Evolutionary conservation across 2,888 invertebrate genomes (phyloP).

Genomic region (Troides oblongomaculatus): DNA sequence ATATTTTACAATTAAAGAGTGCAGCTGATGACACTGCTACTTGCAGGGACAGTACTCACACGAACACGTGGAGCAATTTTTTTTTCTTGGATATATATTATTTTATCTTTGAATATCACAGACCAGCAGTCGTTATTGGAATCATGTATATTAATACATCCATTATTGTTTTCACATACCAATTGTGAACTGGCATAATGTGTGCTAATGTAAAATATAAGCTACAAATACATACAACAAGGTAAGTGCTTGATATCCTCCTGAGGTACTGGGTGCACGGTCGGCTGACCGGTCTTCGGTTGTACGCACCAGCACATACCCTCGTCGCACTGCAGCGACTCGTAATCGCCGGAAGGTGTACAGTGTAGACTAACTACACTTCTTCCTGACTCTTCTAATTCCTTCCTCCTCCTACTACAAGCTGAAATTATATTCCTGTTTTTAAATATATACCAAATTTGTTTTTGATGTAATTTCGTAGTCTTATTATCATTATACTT

Average conservation of each 20-base stretch:
- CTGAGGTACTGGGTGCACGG: slow-evolving; percentile 77
- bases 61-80: too few species aligned
- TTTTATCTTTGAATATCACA: too few species aligned
- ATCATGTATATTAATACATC: too few species aligned
- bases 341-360: slow-evolving; percentile 82
- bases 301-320: slow-evolving; percentile 86
- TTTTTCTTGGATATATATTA: too few species aligned
- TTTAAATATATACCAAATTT: neutral
- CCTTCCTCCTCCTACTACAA: slow-evolving; percentile 81
- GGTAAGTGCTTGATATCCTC: slow-evolving; percentile 80
- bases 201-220: neutral
- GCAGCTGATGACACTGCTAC: too few species aligned
- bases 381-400: slow-evolving; percentile 69
- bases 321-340: slow-evolving; percentile 83
- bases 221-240: slow-evolving; percentile 79
- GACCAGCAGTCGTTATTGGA: too few species aligned
- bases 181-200: too few species aligned
- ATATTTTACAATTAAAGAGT: too few species aligned
- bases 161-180: too few species aligned
- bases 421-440: slow-evolving; percentile 53
- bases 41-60: too few species aligned
- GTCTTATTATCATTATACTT: neutral
- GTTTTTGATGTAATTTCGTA: neutral
- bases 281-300: slow-evolving; percentile 80
- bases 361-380: slow-evolving; percentile 82